phyloP scores from a whole-genome alignment of 2,113 vertebrate species.

The Xenopus borealis region DNA sequence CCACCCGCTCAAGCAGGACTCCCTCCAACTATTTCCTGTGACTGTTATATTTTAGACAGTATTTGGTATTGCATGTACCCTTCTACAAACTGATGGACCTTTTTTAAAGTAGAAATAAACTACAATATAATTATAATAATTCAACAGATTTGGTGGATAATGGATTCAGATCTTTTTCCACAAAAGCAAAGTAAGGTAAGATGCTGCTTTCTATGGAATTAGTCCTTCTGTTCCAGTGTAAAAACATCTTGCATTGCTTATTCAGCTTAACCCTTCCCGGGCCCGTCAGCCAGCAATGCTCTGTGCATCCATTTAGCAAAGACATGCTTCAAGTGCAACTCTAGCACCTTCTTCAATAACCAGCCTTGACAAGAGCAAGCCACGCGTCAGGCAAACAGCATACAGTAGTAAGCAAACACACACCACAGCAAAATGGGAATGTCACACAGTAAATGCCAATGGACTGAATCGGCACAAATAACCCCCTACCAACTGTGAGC shows the following conservation, averaged over 20 bases:
- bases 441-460: slow-evolving; percentile 33
- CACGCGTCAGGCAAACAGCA: neutral
- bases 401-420: slow-evolving; percentile 25
- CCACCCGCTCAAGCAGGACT: too few species aligned
- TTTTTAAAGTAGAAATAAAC: too few species aligned
- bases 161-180: too few species aligned
- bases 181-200: too few species aligned
- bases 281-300: neutral
- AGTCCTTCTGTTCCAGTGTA: neutral
- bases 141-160: too few species aligned
- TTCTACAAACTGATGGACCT: too few species aligned
- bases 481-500: slow-evolving; percentile 38
- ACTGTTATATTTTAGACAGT: too few species aligned
- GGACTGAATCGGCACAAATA: slow-evolving; percentile 31
- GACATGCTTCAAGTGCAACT: neutral
- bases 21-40: too few species aligned
- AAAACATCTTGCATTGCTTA: neutral
- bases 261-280: slow-evolving; percentile 1
- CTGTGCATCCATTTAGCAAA: neutral
- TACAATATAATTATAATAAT: too few species aligned
- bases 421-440: slow-evolving; percentile 25
- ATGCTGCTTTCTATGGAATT: neutral
- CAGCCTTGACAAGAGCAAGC: slow-evolving; percentile 20
- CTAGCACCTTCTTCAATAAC: slow-evolving; percentile 3
- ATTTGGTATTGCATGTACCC: too few species aligned